Percentiles rank a stretch among this genome's conserved stretches.
Evolutionary conservation across 2,797 vertebrate species (phyloP).

Genomic region (Anomalospiza imberbis): DNA sequence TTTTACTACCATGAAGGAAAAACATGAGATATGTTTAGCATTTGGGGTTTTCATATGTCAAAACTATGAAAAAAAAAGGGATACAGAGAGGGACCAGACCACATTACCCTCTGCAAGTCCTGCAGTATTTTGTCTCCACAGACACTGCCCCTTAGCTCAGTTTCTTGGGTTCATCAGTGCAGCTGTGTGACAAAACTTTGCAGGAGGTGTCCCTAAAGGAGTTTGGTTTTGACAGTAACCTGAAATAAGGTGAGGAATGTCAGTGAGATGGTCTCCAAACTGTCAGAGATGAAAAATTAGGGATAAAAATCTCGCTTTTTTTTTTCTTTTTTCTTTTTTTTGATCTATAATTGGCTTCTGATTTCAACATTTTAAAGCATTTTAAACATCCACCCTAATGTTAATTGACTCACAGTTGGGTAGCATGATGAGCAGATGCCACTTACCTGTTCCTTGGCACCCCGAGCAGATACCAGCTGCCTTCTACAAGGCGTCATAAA

Average conservation of each 20-base stretch:
- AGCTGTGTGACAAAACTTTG: background rate
- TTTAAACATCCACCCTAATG: background rate
- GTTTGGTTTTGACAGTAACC: background rate
- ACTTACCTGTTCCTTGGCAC: slow-evolving; percentile 18
- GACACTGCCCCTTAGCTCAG: background rate
- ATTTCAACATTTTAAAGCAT: background rate
- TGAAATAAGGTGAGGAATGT: background rate
- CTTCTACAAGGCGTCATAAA: background rate
- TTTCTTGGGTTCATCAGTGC: background rate
- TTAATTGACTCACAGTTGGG: background rate
- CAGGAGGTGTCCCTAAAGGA: background rate
- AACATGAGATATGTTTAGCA: background rate
- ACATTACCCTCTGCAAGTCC: background rate
- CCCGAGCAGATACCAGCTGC: background rate
- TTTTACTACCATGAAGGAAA: background rate
- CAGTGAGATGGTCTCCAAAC: background rate
- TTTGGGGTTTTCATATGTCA: background rate
- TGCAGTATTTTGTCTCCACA: background rate
- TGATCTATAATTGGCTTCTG: background rate
- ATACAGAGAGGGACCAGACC: background rate
- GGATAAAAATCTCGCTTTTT: background rate
- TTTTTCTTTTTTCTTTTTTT: background rate
- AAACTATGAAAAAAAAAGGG: background rate
- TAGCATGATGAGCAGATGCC: background rate
- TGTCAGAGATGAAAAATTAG: background rate